Base-by-base conservation (phyloP, 2,888 invertebrate genomes). In the Octonoba sinensis region DNA sequence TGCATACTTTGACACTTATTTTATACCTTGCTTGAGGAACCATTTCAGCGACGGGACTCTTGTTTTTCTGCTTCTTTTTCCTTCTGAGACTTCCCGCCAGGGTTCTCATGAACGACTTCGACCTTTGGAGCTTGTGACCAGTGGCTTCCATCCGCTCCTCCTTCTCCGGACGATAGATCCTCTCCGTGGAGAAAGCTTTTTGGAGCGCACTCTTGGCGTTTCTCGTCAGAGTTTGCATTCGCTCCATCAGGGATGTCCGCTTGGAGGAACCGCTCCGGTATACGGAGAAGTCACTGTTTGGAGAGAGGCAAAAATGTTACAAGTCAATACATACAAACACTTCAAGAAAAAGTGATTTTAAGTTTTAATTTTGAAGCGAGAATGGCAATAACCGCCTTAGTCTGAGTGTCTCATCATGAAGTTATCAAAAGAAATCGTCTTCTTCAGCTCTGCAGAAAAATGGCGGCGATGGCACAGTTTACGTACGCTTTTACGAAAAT, bases 101-200 rank as follows among this genome's bases (percentile, higher is more conserved):
- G 4, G 69, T 65, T 56, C 69, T 73, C 70, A 83, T 77, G 47
- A 83, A 78, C 47, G 83, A 83, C 18, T 66, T 62, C 13, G 82
- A 82, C 22, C 82, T 49, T 27, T 56, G 69, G 4, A 74, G 60
- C 49, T 72, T 71, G 27, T 64, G 56, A 6, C 71, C 60, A 12
- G 44, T 60, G 18, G 72, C 74, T 49, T 83, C 83, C 51, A 83
- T 16, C 8, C 83, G 67, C 51, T 83, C 83, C 51, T 79, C 78
- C 8, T 70, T 62, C 67, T 83, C 83, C 16, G 79, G 79, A 36
- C 83, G 49, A 49, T 79, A 83, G 20, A 83, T 83, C 60, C 83
- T 74, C 67, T 83, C 83, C 27, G 74, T 79, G 13, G 76, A 76
- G 79, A 83, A 83, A 12, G 83, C 83, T 56, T 78, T 83, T 27